Conservation (phyloP, 1,140 invertebrate species). For the Lutraria rhynchaena region DNA sequence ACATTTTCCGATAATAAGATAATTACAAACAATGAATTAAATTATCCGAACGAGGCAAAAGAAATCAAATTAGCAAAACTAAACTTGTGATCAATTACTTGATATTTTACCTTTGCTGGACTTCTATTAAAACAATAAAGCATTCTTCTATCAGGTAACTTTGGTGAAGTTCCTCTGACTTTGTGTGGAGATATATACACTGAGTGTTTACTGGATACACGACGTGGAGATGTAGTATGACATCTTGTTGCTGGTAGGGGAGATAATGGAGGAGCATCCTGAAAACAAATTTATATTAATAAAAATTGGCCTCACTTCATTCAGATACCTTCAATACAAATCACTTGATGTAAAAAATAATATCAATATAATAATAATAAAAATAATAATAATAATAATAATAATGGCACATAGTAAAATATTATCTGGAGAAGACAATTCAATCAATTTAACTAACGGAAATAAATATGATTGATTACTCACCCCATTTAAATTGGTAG, state of each 20-base stretch:
- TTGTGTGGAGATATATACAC: conserved; percentile 87
- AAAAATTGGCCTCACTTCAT: too few relatives aligned
- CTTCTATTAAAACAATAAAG: conserved; percentile 94
- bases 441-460: too few relatives aligned
- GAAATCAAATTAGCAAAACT: background rate
- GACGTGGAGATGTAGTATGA: conserved; percentile 86
- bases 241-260: conserved; percentile 89
- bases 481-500: conserved; percentile 84
- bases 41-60: background rate
- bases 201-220: conserved; percentile 87
- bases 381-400: background rate
- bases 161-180: conserved; percentile 76
- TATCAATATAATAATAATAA: too few relatives aligned
- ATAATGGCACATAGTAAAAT: background rate
- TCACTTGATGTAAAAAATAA: too few relatives aligned
- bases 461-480: conserved; percentile 52
- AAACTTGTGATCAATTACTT: conserved; percentile 22
- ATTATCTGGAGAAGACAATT: too few relatives aligned
- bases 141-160: conserved; percentile 82
- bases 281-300: conserved; percentile 55
- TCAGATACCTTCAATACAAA: too few relatives aligned
- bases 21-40: background rate
- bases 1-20: background rate
- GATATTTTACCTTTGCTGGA: conserved; percentile 90
- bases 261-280: conserved; percentile 87